Percentiles rank a stretch among this genome's conserved stretches.
Evolutionary conservation across 1,140 invertebrate genomes (phyloP).

Genomic region (Drosophila pandora): DNA sequence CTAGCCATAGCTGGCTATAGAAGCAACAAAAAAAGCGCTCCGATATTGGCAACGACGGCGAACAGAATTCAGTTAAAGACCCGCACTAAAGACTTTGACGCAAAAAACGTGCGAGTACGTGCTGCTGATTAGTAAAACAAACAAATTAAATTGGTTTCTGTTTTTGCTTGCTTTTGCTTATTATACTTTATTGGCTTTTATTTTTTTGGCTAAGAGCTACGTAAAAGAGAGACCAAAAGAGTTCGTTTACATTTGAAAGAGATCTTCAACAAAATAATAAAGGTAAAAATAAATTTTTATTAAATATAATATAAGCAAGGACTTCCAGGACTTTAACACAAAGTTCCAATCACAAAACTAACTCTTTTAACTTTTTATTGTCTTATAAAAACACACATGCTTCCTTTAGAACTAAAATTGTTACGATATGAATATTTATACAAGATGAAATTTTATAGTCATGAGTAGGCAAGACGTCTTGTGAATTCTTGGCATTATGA

Average conservation of each 20-base stretch:
- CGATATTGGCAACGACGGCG: slow-evolving; percentile 28
- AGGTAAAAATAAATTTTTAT: too few relatives aligned
- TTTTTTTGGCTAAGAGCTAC: slow-evolving; percentile 31
- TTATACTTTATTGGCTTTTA: slow-evolving; percentile 1
- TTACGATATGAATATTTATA: slow-evolving; percentile 46
- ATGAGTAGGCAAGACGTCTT: slow-evolving; percentile 35
- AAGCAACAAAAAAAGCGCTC: slow-evolving; percentile 28
- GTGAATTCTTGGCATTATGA: slow-evolving; percentile 54
- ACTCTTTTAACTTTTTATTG: too few relatives aligned
- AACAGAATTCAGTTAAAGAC: slow-evolving; percentile 58
- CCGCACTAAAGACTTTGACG: slow-evolving; percentile 67
- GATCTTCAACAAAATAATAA: not conserved
- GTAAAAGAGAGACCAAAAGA: slow-evolving; percentile 35
- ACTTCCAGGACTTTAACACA: not conserved
- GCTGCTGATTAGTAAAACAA: slow-evolving; percentile 78
- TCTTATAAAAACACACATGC: too few relatives aligned
- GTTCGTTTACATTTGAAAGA: slow-evolving; percentile 19
- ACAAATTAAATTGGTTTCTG: slow-evolving; percentile 71
- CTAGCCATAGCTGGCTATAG: not conserved
- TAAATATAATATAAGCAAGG: not conserved
- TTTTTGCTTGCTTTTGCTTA: slow-evolving; percentile 1
- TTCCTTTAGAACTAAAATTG: slow-evolving; percentile 7
- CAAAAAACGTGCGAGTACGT: slow-evolving; percentile 72
- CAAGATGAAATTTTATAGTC: slow-evolving; percentile 40
- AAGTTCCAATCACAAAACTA: too few relatives aligned